Percentiles rank a stretch among this genome's conserved stretches.
Evolutionary conservation across 2,113 vertebrate species (phyloP).

Genomic region (Anarhynchus alexandrinus): DNA sequence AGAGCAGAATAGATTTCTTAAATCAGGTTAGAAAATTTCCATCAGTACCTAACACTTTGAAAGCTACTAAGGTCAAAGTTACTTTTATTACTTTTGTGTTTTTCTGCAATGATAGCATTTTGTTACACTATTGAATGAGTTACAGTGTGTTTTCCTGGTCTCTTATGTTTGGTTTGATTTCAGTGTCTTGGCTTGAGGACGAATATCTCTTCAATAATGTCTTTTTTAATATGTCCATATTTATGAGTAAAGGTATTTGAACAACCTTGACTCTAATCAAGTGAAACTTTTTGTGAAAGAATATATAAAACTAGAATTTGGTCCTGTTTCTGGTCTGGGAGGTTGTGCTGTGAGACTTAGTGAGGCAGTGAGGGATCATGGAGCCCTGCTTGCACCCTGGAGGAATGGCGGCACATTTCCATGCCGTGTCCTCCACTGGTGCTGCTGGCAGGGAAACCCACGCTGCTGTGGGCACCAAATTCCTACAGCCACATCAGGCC

Average conservation of each 20-base stretch:
- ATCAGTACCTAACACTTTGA: background rate
- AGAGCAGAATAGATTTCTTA: conserved; percentile 5
- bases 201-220: background rate
- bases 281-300: background rate
- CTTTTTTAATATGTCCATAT: background rate
- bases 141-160: background rate
- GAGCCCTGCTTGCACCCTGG: background rate
- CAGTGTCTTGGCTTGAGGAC: background rate
- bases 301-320: background rate
- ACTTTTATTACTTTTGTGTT: conserved; percentile 14
- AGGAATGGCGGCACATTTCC: background rate
- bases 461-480: background rate
- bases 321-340: background rate
- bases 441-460: background rate
- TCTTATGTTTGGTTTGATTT: conserved; percentile 17
- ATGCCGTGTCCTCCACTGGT: background rate
- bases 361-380: background rate
- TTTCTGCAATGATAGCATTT: conserved; percentile 35
- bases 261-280: background rate
- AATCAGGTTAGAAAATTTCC: conserved; percentile 35
- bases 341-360: background rate
- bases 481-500: background rate
- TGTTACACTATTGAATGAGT: background rate
- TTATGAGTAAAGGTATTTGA: background rate
- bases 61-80: background rate